These are phyloP conservation scores for Macroglossus sobrinus DNA, from an alignment of 2,113 vertebrate genomes.

Conservation along the genomic window DNA sequence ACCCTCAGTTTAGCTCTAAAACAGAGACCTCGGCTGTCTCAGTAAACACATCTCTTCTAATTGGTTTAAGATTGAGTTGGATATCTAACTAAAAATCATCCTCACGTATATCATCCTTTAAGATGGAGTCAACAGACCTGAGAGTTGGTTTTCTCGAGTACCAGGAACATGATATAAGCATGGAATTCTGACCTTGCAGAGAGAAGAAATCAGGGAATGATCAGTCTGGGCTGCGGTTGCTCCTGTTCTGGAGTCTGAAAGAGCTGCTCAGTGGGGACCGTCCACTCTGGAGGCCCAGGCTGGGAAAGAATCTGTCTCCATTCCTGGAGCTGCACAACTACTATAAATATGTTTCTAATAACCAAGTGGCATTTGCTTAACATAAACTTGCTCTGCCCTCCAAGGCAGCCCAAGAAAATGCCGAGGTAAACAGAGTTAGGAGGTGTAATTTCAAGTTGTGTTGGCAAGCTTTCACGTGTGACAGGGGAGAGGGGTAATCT, in stretches of 20 bases:
- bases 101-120: conserved; percentile 15
- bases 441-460: conserved; percentile 40
- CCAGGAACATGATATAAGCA: background rate
- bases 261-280: background rate
- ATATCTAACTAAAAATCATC: background rate
- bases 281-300: background rate
- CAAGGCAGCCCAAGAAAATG: background rate
- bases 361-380: conserved; percentile 73
- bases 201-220: background rate
- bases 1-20: background rate
- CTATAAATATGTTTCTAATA: conserved; percentile 71
- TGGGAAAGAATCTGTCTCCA: background rate
- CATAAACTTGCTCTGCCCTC: conserved; percentile 67
- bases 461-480: accelerated
- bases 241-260: background rate
- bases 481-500: background rate
- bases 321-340: conserved; percentile 5
- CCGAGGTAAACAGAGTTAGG: background rate
- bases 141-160: background rate
- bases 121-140: conserved; percentile 8
- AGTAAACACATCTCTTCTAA: conserved; percentile 28
- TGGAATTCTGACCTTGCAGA: background rate
- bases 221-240: background rate
- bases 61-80: conserved; percentile 41
- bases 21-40: conserved; percentile 11